phyloP scores from a whole-genome alignment of 1,140 invertebrate species.

The Thaumatotibia leucotreta region DNA sequence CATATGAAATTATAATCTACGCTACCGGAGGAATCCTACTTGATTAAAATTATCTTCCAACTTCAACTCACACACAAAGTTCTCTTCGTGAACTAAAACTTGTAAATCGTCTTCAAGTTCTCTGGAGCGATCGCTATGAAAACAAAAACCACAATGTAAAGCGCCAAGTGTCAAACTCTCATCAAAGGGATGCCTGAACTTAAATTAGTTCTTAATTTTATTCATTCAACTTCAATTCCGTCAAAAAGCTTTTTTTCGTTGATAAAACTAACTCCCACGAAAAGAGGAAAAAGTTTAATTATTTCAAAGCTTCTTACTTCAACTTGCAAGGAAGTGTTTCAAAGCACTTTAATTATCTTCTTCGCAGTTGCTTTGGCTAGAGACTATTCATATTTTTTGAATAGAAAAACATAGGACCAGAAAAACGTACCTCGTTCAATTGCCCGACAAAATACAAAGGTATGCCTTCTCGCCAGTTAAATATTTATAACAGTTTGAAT shows the following conservation, averaged over 20 bases:
- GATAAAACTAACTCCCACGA: conserved; percentile 15
- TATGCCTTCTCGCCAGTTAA: no score
- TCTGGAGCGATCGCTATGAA: not conserved
- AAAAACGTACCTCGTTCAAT: no score
- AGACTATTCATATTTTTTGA: not conserved
- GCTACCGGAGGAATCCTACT: no score
- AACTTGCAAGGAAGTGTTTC: not conserved
- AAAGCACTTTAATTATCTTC: not conserved
- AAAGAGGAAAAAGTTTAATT: conserved; percentile 15
- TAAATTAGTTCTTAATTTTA: conserved; percentile 21
- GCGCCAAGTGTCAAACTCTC: conserved; percentile 8
- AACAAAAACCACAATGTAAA: conserved; percentile 10
- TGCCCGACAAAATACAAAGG: no score
- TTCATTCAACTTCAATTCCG: conserved; percentile 18
- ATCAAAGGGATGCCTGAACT: conserved; percentile 13
- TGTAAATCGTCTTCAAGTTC: not conserved
- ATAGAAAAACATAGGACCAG: no score
- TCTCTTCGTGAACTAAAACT: not conserved
- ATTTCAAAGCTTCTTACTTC: conserved; percentile 13
- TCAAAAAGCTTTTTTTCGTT: conserved; percentile 16
- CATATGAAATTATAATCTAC: no score
- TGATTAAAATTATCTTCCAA: no score
- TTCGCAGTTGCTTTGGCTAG: not conserved
- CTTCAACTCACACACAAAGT: not conserved
- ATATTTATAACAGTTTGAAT: no score